Base-by-base conservation (phyloP, 2,797 vertebrate genomes). In the Philypnodon macrostomus region DNA sequence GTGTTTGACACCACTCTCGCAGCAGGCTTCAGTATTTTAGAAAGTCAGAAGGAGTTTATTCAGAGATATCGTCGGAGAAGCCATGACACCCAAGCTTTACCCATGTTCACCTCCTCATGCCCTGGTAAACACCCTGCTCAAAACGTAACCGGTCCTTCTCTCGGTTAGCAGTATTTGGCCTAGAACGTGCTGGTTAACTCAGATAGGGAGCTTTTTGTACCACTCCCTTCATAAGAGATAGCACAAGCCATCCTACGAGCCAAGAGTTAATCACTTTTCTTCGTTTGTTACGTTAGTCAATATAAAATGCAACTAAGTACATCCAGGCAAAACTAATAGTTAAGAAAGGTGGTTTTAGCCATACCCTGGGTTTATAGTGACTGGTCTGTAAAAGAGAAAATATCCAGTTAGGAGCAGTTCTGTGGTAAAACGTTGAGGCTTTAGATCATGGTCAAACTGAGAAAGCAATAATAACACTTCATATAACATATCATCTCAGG, bases 21-120 rank as follows among this genome's bases (percentile, higher is more conserved):
- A 4, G 91, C 93, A 4, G 94, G 96, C 44, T 95, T 98, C 85
- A 98, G 94, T 66, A 91, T 98, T 79, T 80, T 97, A 48, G 96
- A 98, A 86, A 95, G 93, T 59, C 96, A 97, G 81, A 93, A 85
- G 57, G 95, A 98, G 34, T 98, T 98, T 52, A 85, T 98, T 63
- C 92, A 92, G 64, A 85, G 95, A 0, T 97, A 92, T 67, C 90
- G 80, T 0, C 90, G 81, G 73, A 93, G 91, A 80, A 91, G 90
- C 58, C 92, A 94, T 18, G 92, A 94, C 45, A 78, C 89, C 37
- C 88, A 89, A 4, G 88, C 92, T 7, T 71, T 98, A 72, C 96
- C 96, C 13, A 96, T 98, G 95, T 94, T 98, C 81, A 94, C 96
- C 52, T 98, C 96, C 8, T 93, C 96, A 34, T 98, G 96, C 67